Base-by-base conservation (phyloP, 2,888 invertebrate genomes). In the Meloe dianella region DNA sequence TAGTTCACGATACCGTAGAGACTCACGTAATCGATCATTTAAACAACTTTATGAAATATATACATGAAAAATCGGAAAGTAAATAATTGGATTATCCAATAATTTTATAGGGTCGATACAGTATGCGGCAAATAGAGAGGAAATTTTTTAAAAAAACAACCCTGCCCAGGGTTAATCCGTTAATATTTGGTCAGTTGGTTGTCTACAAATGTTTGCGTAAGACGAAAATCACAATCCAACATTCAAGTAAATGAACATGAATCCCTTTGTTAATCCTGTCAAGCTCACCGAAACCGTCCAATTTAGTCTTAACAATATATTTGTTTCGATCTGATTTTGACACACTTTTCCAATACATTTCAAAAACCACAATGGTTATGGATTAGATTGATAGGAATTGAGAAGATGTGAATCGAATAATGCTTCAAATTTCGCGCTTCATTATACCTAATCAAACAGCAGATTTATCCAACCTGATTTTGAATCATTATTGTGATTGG, bases 171-270 rank as follows among this genome's bases (percentile, higher is more conserved):
- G 9, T 12, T 51, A 22, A 51, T 47, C 51, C 22, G 22, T 51
- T n/a, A 51, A 20, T 51, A 51, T 51, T 20, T 51, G 24, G 51
- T 51, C 51, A 51, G 6, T 10, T 47, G 47, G 20, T 20, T 20
- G 47, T 47, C 47, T 20, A 51, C 51, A 51, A 51, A 51, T 78
- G 77, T 79, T 77, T 78, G 72, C 73, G 69, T 70, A 78, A 79
- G 77, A 78, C 71, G 73, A 67, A 66, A 65, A 63, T 66, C 76
- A 74, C 74, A 78, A 75, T 75, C 78, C 78, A 77, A 77, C 78
- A 77, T 73, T 69, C 74, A 75, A 75, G 77, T 74, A 78, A 78
- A 78, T 78, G 76, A 78, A 77, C 75, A 72, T 74, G 74, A 77
- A 78, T 76, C 77, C 76, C 78, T 78, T 78, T 78, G 77, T 78